phyloP scores from a whole-genome alignment of 2,797 vertebrate species.

The Sebastes kiyomatsui region DNA sequence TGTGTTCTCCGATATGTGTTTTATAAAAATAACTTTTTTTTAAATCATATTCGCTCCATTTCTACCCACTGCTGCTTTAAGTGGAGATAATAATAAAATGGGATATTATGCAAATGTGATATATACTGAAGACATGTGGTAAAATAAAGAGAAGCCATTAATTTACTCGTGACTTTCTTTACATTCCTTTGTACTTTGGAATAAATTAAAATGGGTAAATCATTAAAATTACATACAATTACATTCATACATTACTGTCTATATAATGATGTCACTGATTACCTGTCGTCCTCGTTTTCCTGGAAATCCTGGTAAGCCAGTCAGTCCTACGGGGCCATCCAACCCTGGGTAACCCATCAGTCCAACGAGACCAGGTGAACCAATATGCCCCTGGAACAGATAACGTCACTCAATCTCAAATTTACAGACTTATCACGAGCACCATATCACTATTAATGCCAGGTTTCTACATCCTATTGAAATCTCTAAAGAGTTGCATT shows the following conservation, averaged over 20 bases:
- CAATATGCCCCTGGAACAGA: slow-evolving; percentile 84
- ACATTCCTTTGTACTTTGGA: background rate
- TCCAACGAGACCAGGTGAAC: slow-evolving; percentile 86
- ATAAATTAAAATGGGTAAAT: background rate
- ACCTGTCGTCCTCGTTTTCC: slow-evolving; percentile 85
- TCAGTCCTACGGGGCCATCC: slow-evolving; percentile 85
- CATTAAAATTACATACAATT: background rate
- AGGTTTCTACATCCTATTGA: background rate
- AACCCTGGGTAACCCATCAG: slow-evolving; percentile 84
- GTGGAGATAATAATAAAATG: background rate
- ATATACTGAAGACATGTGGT: background rate
- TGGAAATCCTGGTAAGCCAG: slow-evolving; percentile 85
- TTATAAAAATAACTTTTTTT: too few species aligned
- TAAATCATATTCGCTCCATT: too few species aligned
- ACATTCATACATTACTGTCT: background rate
- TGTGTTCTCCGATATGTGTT: too few species aligned
- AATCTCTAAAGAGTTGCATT: background rate
- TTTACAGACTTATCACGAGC: background rate
- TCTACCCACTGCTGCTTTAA: background rate
- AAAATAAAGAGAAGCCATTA: background rate
- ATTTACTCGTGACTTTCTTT: background rate
- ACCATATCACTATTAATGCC: background rate
- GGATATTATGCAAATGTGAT: rapidly evolving
- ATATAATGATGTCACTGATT: background rate
- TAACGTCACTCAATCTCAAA: background rate